phyloP scores from a whole-genome alignment of 2,888 invertebrate species.

The Hartigia nigra region DNA sequence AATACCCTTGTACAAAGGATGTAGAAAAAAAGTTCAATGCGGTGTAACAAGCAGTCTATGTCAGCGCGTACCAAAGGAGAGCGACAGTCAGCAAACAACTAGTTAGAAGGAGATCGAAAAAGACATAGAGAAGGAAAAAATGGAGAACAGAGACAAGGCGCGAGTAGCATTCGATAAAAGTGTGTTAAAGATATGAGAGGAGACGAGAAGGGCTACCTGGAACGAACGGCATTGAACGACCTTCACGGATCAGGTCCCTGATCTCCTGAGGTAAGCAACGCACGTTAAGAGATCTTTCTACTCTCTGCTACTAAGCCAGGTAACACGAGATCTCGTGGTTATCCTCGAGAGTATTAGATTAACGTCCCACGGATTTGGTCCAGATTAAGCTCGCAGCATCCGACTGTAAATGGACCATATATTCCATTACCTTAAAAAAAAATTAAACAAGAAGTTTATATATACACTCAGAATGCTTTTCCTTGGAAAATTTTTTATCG shows the following conservation, averaged over 20 bases:
- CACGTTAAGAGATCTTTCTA: conserved; percentile 2
- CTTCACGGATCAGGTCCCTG: conserved; percentile 52
- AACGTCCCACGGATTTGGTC: background rate
- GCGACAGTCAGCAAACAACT: conserved; percentile 1
- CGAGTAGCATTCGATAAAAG: conserved; percentile 13
- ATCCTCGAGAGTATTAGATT: background rate
- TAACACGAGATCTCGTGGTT: background rate
- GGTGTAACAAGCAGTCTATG: conserved; percentile 20
- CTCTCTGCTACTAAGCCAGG: conserved; percentile 12
- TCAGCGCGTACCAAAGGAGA: conserved; percentile 12
- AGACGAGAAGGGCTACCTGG: conserved; percentile 42
- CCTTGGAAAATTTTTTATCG: background rate
- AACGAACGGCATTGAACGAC: conserved; percentile 57
- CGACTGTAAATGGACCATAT: background rate
- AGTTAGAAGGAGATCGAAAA: conserved; percentile 6
- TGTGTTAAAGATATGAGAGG: conserved; percentile 28
- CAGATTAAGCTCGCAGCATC: background rate
- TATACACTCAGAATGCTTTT: background rate
- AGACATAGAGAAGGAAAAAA: conserved; percentile 1
- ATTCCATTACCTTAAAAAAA: no score
- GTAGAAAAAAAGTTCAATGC: conserved; percentile 29
- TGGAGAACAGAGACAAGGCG: background rate
- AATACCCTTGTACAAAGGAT: background rate
- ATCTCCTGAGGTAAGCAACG: conserved; percentile 26
- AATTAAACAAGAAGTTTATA: no score